Evolutionary conservation across 2,113 vertebrate genomes (phyloP), one percentile per base, ranked within the genome.

Genomic region (Emydocephalus ijimae): DNA sequence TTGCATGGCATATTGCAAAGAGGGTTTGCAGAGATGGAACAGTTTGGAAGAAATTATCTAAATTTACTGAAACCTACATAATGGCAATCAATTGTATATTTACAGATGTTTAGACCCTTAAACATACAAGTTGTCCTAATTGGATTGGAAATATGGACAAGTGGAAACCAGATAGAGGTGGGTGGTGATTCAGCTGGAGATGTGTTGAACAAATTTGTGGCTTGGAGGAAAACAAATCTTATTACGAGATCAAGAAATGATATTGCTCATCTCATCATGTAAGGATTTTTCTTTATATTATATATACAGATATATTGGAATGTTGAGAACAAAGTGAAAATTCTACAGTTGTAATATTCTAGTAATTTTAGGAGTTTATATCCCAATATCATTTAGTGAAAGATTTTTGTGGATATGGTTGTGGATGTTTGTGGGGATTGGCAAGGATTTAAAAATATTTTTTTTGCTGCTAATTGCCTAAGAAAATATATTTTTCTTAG

Each of bases 111-210:
- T 89, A 97, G 94, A 92, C 3, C 93, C 86, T 95, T 99, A 95
- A 99, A 99, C 90, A 98, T 99, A 93, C 98, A 98, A 10, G 94
- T 99, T 74, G 96, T 98, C 92, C 96, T 99, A 90, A 97, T 98
- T 95, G 98, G 98, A 39, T 93, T 99, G 93, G 97, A 97, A 94
- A 95, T 98, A 74, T 98, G 98, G 96, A 97, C 96, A 87, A 88
- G 95, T 0, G 0, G 0, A 18, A 98, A 99, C 95, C 98, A 96
- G 6, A 98, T 99, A 43, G 1, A 55, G 34, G 97, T 98, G 64
- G 91, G 26, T 57, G 81, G 96, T 0, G 96, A 96, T 34, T 92
- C 91, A 1, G 96, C 98, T 24, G 97, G 97, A 39, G 50, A 97
- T 0, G 98, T 98, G 39, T 94, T 99, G 94, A 52, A 92, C 0